phyloP scores from a whole-genome alignment of 2,888 invertebrate genomes.

The Calameuta filiformis region DNA sequence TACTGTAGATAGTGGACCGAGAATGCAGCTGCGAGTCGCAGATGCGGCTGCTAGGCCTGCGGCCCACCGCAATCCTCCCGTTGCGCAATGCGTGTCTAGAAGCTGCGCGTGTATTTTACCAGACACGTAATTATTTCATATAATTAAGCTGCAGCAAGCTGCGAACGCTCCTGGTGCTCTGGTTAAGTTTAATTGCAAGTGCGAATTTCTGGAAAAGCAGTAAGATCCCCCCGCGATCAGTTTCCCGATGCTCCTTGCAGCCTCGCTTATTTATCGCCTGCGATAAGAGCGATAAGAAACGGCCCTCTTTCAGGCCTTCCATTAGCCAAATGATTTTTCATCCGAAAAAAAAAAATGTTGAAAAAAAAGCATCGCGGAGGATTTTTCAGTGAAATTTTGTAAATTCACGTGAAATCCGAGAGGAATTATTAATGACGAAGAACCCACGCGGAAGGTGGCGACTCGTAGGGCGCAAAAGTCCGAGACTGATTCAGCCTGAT shows the following conservation, averaged over 20 bases:
- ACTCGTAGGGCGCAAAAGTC: slow-evolving; percentile 13
- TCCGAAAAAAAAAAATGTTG: too few relatives aligned
- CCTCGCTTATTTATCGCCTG: too few relatives aligned
- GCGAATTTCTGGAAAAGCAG: too few relatives aligned
- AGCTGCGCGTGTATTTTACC: slow-evolving; percentile 34
- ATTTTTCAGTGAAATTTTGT: too few relatives aligned
- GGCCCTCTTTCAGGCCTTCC: too few relatives aligned
- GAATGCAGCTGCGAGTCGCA: slow-evolving; percentile 35
- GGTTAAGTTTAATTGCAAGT: too few relatives aligned
- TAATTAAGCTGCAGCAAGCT: slow-evolving; percentile 44
- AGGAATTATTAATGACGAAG: slow-evolving; percentile 30
- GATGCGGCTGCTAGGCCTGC: slow-evolving; percentile 38
- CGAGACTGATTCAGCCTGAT: slow-evolving; percentile 40
- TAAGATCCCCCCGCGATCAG: background rate
- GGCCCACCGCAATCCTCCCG: slow-evolving; percentile 48
- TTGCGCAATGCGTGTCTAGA: slow-evolving; percentile 37
- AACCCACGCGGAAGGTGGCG: slow-evolving; percentile 15
- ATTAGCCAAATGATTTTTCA: too few relatives aligned
- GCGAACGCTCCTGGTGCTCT: background rate
- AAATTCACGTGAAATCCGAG: background rate
- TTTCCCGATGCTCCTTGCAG: background rate
- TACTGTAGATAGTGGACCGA: slow-evolving; percentile 5
- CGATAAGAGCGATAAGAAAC: too few relatives aligned
- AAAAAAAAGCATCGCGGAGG: too few relatives aligned
- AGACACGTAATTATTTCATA: slow-evolving; percentile 52